Conservation (phyloP, 2,113 vertebrate species). For the Gallinago jamesoni region DNA sequence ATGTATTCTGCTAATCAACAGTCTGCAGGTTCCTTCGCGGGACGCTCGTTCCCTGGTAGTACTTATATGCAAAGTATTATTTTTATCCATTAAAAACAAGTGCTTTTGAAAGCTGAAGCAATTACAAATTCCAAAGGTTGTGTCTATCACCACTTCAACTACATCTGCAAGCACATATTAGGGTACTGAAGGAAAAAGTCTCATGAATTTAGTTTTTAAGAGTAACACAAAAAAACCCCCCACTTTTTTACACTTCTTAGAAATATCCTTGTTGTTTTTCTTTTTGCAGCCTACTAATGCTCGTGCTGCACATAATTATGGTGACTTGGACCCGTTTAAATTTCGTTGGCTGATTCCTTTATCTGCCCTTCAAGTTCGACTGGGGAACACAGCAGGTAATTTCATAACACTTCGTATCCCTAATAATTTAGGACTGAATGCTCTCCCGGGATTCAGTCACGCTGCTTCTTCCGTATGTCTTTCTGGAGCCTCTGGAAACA, state of each 20-base stretch:
- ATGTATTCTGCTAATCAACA: background rate
- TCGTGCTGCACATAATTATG: constrained; percentile 81
- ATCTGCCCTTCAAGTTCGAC: constrained; percentile 91
- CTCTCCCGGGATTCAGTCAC: background rate
- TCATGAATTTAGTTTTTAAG: background rate
- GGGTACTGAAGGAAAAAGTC: background rate
- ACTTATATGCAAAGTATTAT: background rate
- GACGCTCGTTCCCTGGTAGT: background rate
- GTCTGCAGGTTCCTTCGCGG: background rate
- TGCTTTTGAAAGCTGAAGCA: constrained; percentile 15
- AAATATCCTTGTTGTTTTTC: background rate
- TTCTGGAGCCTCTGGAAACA: background rate
- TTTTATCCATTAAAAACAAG: constrained; percentile 7
- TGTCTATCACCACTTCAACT: background rate
- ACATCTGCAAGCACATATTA: background rate
- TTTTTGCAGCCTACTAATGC: constrained; percentile 73
- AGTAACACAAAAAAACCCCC: fast-evolving
- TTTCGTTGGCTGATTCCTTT: constrained; percentile 96
- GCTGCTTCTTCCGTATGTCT: background rate
- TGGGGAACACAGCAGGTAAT: constrained; percentile 93
- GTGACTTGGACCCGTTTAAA: constrained; percentile 91
- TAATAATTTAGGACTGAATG: background rate
- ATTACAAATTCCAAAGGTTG: background rate
- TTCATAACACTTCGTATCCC: too few relatives aligned
- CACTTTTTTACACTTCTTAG: background rate